phyloP scores from a whole-genome alignment of 92 coral and sea anemone species.

The Actinostola sp. region DNA sequence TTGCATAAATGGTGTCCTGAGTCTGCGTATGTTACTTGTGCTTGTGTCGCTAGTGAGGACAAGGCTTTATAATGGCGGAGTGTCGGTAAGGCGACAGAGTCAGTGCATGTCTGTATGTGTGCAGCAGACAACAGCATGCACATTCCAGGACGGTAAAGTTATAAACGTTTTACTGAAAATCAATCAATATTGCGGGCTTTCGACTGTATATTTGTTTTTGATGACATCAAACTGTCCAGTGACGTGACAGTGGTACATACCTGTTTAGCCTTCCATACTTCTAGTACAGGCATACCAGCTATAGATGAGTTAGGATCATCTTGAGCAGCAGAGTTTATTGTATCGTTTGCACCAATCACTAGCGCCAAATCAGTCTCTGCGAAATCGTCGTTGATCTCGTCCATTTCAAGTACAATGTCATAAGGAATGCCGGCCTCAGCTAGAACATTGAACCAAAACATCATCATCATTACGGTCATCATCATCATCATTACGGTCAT shows the following conservation, averaged over 20 bases:
- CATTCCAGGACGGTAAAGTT: too few relatives aligned
- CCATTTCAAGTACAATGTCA: slow-evolving; percentile 96
- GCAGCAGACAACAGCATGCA: neutral
- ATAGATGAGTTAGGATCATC: slow-evolving; percentile 98
- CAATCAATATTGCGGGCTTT: too few relatives aligned
- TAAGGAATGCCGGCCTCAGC: slow-evolving; percentile 99
- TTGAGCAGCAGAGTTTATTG: slow-evolving; percentile 98
- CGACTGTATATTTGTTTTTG: too few relatives aligned
- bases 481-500: slow-evolving; percentile 9
- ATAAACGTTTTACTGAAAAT: too few relatives aligned
- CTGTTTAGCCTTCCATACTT: slow-evolving; percentile 98
- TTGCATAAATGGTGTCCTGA: too few relatives aligned
- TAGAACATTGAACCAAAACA: slow-evolving; percentile 5
- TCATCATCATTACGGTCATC: neutral
- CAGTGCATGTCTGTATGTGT: too few relatives aligned
- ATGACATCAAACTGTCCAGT: neutral
- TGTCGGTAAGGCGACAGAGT: too few relatives aligned
- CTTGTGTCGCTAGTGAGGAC: too few relatives aligned
- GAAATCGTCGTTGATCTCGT: slow-evolving; percentile 98
- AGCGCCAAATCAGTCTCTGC: slow-evolving; percentile 89
- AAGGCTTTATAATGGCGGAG: too few relatives aligned
- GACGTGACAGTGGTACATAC: too few relatives aligned
- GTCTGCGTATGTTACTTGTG: too few relatives aligned
- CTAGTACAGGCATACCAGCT: slow-evolving; percentile 99
- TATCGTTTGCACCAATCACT: slow-evolving; percentile 97